Conservation (phyloP, 2,888 invertebrate genomes). For the Euzetes globulus region DNA sequence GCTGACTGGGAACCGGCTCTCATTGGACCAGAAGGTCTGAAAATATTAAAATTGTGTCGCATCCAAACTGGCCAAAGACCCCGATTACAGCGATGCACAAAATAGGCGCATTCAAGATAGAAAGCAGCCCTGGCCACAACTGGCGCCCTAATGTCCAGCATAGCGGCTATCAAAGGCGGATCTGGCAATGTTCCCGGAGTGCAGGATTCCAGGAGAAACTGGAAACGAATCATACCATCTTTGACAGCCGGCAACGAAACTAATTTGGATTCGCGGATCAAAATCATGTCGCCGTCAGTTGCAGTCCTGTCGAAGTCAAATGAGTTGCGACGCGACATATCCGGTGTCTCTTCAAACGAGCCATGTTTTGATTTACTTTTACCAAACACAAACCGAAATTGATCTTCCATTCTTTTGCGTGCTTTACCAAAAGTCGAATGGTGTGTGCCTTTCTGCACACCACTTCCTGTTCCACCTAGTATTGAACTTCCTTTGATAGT, state of each 20-base stretch:
- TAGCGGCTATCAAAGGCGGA: conserved; percentile 84
- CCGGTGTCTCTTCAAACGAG: conserved; percentile 60
- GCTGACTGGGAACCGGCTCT: conserved; percentile 27
- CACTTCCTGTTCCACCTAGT: conserved; percentile 42
- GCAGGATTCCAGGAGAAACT: conserved; percentile 87
- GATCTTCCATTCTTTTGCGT: conserved; percentile 78
- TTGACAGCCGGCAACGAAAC: conserved; percentile 63
- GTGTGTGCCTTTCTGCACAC: background rate
- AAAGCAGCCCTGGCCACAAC: conserved; percentile 85
- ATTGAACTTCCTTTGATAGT: conserved; percentile 34
- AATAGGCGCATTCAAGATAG: conserved; percentile 86
- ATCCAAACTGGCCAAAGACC: conserved; percentile 99
- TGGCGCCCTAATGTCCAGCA: conserved; percentile 89
- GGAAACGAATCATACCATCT: conserved; percentile 81
- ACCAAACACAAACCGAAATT: conserved; percentile 55
- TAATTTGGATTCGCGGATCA: conserved; percentile 74
- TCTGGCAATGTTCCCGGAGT: conserved; percentile 95
- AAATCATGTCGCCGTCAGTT: conserved; percentile 75
- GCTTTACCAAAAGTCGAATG: conserved; percentile 61
- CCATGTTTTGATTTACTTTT: conserved; percentile 71
- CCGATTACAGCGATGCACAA: conserved; percentile 94
- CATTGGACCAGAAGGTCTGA: conserved; percentile 58
- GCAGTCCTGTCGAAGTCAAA: conserved; percentile 47
- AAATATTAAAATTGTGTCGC: conserved; percentile 71
- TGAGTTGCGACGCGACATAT: conserved; percentile 35